Conservation (phyloP, 1,140 invertebrate genomes). For the Euschistus heros region DNA sequence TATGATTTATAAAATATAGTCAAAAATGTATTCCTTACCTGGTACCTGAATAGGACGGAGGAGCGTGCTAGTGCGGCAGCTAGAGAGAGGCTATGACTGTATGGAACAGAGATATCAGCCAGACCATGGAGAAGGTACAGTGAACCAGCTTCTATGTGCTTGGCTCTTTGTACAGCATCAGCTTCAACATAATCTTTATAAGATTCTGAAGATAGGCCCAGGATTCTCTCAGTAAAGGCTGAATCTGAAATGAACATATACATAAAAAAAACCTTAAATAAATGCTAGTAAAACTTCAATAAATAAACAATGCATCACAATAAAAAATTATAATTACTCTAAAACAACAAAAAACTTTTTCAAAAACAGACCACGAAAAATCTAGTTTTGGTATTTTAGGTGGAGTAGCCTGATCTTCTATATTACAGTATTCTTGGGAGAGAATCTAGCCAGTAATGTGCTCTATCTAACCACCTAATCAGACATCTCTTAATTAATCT, state of each 20-base stretch:
- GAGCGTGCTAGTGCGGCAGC: slow-evolving; percentile 75
- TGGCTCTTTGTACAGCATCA: slow-evolving; percentile 74
- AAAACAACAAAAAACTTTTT: too few relatives aligned
- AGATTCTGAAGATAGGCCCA: slow-evolving; percentile 79
- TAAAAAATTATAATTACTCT: too few relatives aligned
- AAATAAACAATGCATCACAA: too few relatives aligned
- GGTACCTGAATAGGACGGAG: slow-evolving; percentile 78
- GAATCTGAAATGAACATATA: slow-evolving; percentile 58
- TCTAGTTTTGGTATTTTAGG: too few relatives aligned
- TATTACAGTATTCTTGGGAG: too few relatives aligned
- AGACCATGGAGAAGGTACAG: slow-evolving; percentile 84
- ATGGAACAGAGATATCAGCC: slow-evolving; percentile 81
- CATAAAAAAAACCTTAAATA: not conserved
- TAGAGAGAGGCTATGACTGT: slow-evolving; percentile 80
- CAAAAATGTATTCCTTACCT: slow-evolving; percentile 48
- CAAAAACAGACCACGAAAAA: too few relatives aligned
- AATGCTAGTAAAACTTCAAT: not conserved
- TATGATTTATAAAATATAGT: not conserved
- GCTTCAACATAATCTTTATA: slow-evolving; percentile 86
- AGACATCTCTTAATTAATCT: too few relatives aligned
- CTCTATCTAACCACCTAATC: too few relatives aligned
- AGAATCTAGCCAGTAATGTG: too few relatives aligned
- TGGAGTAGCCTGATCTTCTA: too few relatives aligned
- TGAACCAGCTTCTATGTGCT: slow-evolving; percentile 71
- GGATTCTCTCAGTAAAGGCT: slow-evolving; percentile 84